phyloP scores from a whole-genome alignment of 1,140 invertebrate genomes.

The Acyrthosiphon pisum region DNA sequence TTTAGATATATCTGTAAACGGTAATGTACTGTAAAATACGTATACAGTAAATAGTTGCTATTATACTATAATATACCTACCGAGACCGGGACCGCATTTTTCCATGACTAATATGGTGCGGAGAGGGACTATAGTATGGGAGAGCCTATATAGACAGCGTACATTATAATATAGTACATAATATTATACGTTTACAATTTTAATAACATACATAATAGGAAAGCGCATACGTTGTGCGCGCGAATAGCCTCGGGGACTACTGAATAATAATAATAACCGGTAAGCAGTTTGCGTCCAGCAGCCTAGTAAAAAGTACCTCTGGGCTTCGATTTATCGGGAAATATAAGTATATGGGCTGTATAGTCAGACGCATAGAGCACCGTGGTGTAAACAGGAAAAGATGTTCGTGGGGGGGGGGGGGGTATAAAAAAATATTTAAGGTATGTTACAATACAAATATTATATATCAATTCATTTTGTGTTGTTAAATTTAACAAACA shows the following conservation, averaged over 20 bases:
- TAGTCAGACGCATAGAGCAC: no score
- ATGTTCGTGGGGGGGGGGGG: no score
- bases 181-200: background rate
- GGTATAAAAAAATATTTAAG: no score
- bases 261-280: background rate
- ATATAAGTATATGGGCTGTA: no score
- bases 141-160: background rate
- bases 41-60: background rate
- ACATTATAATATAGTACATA: background rate
- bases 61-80: no score
- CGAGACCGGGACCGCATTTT: background rate
- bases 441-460: no score
- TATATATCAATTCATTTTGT: no score
- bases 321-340: background rate
- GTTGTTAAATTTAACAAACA: no score
- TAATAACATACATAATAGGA: slow-evolving; percentile 37
- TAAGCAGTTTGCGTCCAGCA: background rate
- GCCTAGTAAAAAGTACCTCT: background rate
- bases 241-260: slow-evolving; percentile 5
- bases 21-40: background rate
- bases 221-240: background rate
- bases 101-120: background rate
- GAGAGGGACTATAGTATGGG: background rate
- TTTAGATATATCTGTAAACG: background rate
- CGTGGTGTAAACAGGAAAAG: no score